Base-by-base conservation (phyloP, 2,888 invertebrate species). In the Leucophora obtusa region DNA sequence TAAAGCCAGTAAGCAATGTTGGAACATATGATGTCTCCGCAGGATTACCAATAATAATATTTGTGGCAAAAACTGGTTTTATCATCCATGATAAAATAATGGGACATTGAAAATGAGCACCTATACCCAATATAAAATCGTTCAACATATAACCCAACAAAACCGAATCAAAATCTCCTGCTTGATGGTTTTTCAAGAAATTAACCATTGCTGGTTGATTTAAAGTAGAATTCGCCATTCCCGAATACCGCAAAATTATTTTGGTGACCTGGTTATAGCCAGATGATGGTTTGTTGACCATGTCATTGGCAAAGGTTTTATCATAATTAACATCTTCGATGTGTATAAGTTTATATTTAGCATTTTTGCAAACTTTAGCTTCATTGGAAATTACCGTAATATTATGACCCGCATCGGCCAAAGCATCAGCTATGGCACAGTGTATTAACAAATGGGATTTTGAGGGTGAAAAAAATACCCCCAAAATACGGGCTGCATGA, bases 71-170 rank as follows among this genome's bases (percentile, higher is more conserved):
- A 11, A 87, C 78, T 0, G 87, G 83, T 1, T 84, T 80, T 0
- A 85, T 81, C 47, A 86, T 85, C 83, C 86, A 87, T 35, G 86
- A 86, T 0, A 89, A 2, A 7, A 89, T 82, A 0, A 86, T 60
- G 1, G 90, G 90, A 70, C 87, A 87, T 0, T 87, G 84, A 35
- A 89, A 86, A 56, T 90, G 89, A 1, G 85, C 86, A 0, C 86
- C 88, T n/a, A 90, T 24, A 15, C 90, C 90, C 50, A 90, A n/a
- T 24, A 87, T 85, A 21, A 86, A 87, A 6, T 89, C 88, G 56
- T 88, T 89, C 38, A 87, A 74, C 24, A 87, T 83, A 51, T 86
- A 85, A 8, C 89, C 90, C 24, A 87, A 35, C 3, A 89, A 76
- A 4, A 90, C 74, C 14, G 88, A 79, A 84, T 89, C 89, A 9